Conservation (phyloP, 2,888 invertebrate species). For the Encarsia formosa region DNA sequence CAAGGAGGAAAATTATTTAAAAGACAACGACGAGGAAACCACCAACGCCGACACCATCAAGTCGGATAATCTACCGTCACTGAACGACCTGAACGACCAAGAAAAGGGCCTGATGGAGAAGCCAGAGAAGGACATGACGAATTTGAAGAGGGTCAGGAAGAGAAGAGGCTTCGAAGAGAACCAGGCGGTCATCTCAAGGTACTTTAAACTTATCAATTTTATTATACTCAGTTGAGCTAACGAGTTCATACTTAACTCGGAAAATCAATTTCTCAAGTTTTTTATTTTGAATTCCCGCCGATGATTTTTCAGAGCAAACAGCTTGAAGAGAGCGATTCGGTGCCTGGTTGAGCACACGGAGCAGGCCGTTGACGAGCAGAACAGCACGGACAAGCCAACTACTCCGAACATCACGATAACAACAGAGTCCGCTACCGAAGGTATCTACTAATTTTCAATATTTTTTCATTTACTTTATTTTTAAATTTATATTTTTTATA, state of each 20-base stretch:
- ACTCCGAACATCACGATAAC: constrained; percentile 35
- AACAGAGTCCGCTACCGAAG: constrained; percentile 28
- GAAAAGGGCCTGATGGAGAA: constrained; percentile 56
- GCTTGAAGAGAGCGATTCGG: constrained; percentile 76
- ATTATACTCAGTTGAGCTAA: background rate
- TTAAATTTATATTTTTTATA: background rate
- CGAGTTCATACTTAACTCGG: too few species aligned
- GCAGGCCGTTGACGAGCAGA: constrained; percentile 62
- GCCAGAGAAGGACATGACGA: constrained; percentile 56
- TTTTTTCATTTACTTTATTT: background rate
- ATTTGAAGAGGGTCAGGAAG: constrained; percentile 47
- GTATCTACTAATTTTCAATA: background rate
- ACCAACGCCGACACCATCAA: constrained; percentile 32
- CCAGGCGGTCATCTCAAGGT: constrained; percentile 57
- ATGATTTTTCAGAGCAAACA: constrained; percentile 61
- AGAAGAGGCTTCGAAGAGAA: constrained; percentile 55
- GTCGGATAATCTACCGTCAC: constrained; percentile 32
- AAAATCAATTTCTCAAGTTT: background rate
- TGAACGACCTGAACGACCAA: constrained; percentile 34
- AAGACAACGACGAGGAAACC: constrained; percentile 38
- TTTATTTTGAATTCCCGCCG: background rate
- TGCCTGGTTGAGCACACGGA: constrained; percentile 79
- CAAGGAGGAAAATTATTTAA: constrained; percentile 17
- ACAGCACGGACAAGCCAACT: constrained; percentile 39
- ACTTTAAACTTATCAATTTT: constrained; percentile 1